Base-by-base conservation (phyloP, 2,888 invertebrate species). In the Chrysopilus asiliformis region DNA sequence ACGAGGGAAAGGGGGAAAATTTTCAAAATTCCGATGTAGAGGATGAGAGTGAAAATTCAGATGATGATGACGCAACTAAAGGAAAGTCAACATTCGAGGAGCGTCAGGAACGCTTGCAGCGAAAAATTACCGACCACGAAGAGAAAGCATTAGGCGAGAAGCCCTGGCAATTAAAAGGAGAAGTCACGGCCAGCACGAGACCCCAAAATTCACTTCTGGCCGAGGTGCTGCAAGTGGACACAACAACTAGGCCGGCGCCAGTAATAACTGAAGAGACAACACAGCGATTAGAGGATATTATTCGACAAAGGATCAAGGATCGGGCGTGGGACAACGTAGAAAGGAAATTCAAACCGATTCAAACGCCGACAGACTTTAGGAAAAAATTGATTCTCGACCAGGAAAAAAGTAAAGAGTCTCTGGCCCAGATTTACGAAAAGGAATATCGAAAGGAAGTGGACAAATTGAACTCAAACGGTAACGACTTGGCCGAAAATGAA, bases 141-240 rank as follows among this genome's bases (percentile, higher is more conserved):
- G 69, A 76, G 30, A 72, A 74, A 47, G 76, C 78, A 0, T 53
- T 95, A 19, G 68, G 72, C 9, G 85, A 89, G 43, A 91, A 91
- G 49, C 79, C 89, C 0, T 98, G 97, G 97, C 89, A 91, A 53
- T 61, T 95, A 29, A 80, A 77, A 55, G 97, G 97, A 43, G 97
- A 98, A 70, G 75, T 89, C 0, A 71, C 73, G 38, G 87, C 79
- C 0, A 64, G 68, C 0, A 72, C 67, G 40, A 68, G 97, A 36
- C 95, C 95, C 1, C 81, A 86, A 57, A 93, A 97, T 66, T 91
- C 94, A 2, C 64, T 97, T 15, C 66, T 98, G 0, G 83, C 94
- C 64, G 91, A 95, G 64, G 76, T 86, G 40, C 71, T 97, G 0
- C 85, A 91, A 53, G 93, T 90, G 64, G 91, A 94, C 53, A 68